Evolutionary conservation across 2,113 vertebrate species (phyloP).

Genomic region (Coryphaenoides rupestris): DNA sequence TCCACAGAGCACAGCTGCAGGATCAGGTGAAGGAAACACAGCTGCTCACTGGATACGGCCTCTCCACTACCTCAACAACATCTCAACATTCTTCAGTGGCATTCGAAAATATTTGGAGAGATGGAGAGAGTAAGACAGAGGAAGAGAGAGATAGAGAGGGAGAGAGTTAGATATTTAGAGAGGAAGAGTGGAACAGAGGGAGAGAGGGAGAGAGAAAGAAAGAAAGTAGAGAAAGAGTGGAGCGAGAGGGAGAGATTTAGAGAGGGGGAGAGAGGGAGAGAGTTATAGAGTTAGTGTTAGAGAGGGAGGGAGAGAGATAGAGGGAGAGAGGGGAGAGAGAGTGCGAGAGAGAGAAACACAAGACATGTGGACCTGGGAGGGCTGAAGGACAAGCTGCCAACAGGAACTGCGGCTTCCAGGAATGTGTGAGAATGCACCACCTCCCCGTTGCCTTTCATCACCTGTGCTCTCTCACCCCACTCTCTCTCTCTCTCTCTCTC

Average conservation of each 20-base stretch:
- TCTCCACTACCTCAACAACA: slow-evolving; percentile 51
- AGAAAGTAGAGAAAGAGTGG: too few species aligned
- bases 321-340: slow-evolving; percentile 29
- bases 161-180: too few species aligned
- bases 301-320: too few species aligned
- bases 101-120: slow-evolving; percentile 71
- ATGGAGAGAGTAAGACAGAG: slow-evolving; percentile 24
- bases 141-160: too few species aligned
- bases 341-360: slow-evolving; percentile 49
- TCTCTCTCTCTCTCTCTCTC: slow-evolving; percentile 18
- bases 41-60: slow-evolving; percentile 39
- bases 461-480: slow-evolving; percentile 19
- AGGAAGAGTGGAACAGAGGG: too few species aligned
- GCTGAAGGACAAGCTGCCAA: slow-evolving; percentile 51
- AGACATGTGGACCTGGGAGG: slow-evolving; percentile 42
- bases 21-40: slow-evolving; percentile 47
- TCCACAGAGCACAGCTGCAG: slow-evolving; percentile 19
- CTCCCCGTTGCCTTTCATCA: slow-evolving; percentile 29
- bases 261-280: too few species aligned
- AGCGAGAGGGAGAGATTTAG: too few species aligned
- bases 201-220: too few species aligned
- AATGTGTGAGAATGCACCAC: slow-evolving; percentile 49
- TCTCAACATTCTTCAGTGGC: slow-evolving; percentile 70
- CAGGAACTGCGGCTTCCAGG: slow-evolving; percentile 59
- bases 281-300: too few species aligned